These are phyloP conservation scores for Octodonta nipae DNA, from an alignment of 2,888 invertebrate species.

Conservation along the genomic window DNA sequence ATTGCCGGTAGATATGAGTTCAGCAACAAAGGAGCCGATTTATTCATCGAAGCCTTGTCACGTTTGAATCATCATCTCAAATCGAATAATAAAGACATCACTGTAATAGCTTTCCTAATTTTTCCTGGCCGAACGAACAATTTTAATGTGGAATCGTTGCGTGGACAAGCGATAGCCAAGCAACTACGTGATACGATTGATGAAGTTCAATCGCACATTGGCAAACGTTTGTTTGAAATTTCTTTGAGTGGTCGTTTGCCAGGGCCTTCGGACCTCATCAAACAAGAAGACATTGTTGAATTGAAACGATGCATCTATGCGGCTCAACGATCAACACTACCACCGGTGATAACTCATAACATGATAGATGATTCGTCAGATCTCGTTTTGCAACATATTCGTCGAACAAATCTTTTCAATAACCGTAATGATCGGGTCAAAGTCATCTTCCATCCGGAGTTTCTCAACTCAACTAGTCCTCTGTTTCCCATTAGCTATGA, in stretches of 20 bases:
- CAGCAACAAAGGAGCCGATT: conserved; percentile 95
- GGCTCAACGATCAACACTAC: conserved; percentile 72
- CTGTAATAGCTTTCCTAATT: conserved; percentile 94
- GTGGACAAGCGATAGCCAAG: conserved; percentile 96
- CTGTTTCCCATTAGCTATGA: too few relatives aligned
- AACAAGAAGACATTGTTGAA: conserved; percentile 85
- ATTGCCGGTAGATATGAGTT: conserved; percentile 98
- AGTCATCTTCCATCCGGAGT: too few relatives aligned
- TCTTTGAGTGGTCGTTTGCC: conserved; percentile 82
- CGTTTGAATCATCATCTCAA: conserved; percentile 89
- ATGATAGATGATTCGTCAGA: conserved; percentile 75
- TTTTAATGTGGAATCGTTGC: conserved; percentile 93
- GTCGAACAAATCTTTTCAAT: conserved; percentile 90
- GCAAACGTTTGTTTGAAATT: conserved; percentile 86
- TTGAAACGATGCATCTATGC: conserved; percentile 93
- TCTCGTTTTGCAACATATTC: conserved; percentile 72
- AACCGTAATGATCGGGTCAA: conserved; percentile 88
- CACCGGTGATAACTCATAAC: conserved; percentile 97
- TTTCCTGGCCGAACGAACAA: conserved; percentile 96
- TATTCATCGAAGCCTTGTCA: conserved; percentile 93
- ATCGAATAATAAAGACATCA: conserved; percentile 56
- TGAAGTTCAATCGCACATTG: conserved; percentile 83
- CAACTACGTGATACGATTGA: conserved; percentile 85
- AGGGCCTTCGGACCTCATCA: conserved; percentile 64
- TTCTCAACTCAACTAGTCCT: too few relatives aligned